Conservation (phyloP, 2,113 vertebrate species). For the Gracilinanus agilis region DNA sequence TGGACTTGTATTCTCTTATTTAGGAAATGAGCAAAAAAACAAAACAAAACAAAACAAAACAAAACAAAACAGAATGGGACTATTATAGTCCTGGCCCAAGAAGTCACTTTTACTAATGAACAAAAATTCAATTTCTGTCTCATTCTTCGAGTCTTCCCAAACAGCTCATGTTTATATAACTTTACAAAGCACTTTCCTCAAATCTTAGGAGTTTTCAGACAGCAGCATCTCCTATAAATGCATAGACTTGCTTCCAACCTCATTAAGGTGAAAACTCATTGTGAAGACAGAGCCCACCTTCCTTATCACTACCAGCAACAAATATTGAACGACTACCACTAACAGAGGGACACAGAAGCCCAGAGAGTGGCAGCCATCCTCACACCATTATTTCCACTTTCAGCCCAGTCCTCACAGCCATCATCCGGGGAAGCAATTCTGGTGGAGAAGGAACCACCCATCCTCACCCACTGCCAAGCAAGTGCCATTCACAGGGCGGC, state of each 20-base stretch:
- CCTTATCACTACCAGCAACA: neutral
- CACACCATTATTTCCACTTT: neutral
- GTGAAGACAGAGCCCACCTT: neutral
- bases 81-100: neutral
- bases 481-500: neutral
- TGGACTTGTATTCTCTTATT: neutral
- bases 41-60: no score
- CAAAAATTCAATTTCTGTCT: no score
- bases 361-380: neutral
- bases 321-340: neutral
- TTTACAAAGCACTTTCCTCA: neutral
- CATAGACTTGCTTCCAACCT: neutral
- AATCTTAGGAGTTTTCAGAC: neutral
- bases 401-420: neutral
- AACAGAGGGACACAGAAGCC: neutral
- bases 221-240: neutral
- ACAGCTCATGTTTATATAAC: neutral
- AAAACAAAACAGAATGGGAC: no score
- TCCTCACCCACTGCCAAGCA: neutral
- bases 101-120: neutral
- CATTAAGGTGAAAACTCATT: neutral
- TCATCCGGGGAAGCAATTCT: neutral
- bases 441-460: neutral
- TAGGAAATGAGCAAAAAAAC: neutral
- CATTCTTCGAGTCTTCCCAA: neutral